phyloP scores from a whole-genome alignment of 2,797 vertebrate species.

The Allobates femoralis region DNA sequence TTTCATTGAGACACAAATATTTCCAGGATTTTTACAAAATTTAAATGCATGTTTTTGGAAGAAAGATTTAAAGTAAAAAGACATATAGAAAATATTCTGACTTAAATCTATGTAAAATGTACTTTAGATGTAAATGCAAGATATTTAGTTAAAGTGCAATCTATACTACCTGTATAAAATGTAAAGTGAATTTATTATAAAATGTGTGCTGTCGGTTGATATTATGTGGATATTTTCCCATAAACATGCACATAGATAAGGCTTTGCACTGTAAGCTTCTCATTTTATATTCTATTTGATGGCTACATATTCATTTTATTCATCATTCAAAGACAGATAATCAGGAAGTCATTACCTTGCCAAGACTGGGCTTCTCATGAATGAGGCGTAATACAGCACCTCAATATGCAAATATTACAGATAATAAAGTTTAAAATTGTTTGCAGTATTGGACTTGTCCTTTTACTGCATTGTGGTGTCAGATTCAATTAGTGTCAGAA shows the following conservation, averaged over 20 bases:
- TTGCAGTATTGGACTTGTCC: slow-evolving; percentile 61
- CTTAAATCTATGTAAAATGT: background rate
- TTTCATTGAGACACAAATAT: slow-evolving; percentile 36
- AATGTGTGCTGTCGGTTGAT: slow-evolving; percentile 4
- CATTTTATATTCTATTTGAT: slow-evolving; percentile 53
- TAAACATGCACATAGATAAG: slow-evolving; percentile 49
- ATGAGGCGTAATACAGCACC: slow-evolving; percentile 62
- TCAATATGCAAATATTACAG: slow-evolving; percentile 64
- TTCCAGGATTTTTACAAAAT: slow-evolving; percentile 24
- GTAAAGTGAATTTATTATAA: slow-evolving; percentile 18
- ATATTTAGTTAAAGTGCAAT: background rate
- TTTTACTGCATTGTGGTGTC: slow-evolving; percentile 33
- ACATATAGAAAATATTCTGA: background rate
- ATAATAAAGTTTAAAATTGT: slow-evolving; percentile 66
- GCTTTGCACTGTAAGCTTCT: slow-evolving; percentile 37
- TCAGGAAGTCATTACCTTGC: slow-evolving; percentile 63
- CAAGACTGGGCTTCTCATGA: slow-evolving; percentile 64
- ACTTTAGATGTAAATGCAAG: background rate
- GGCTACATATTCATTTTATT: slow-evolving; percentile 61
- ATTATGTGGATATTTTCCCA: slow-evolving; percentile 28
- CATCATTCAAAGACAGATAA: slow-evolving; percentile 59
- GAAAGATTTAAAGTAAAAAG: background rate
- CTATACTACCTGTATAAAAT: background rate
- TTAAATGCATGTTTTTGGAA: background rate
- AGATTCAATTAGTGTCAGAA: slow-evolving; percentile 61